Percentiles rank a stretch among this genome's conserved stretches.
These are phyloP conservation scores for Tragulus kanchil DNA, from an alignment of 2,113 vertebrate genomes.

Conservation along the genomic window DNA sequence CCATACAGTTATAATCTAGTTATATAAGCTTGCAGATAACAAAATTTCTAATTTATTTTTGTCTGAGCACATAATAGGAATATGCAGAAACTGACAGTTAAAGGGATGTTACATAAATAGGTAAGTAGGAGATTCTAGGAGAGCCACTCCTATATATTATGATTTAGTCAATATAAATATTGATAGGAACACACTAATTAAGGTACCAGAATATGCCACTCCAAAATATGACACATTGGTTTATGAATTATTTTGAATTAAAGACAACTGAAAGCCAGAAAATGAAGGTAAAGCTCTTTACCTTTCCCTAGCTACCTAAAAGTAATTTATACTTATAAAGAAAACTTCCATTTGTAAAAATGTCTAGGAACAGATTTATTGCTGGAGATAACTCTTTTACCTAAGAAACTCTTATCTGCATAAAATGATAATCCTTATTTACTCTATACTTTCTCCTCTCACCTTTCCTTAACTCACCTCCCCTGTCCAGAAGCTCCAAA, in stretches of 20 bases:
- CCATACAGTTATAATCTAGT: not conserved
- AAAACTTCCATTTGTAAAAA: not conserved
- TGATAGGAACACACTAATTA: not conserved
- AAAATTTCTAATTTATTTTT: not conserved
- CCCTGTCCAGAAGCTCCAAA: not conserved
- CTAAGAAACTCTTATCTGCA: not conserved
- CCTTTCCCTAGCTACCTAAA: not conserved
- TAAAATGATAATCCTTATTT: not conserved
- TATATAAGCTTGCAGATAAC: not conserved
- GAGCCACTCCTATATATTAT: not conserved
- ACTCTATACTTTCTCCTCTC: not conserved
- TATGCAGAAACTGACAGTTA: not conserved
- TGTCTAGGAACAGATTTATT: not conserved
- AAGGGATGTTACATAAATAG: not conserved
- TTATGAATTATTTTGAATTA: not conserved
- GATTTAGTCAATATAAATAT: conserved; percentile 6
- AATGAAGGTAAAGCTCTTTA: not conserved
- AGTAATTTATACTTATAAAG: not conserved
- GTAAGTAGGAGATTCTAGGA: not conserved
- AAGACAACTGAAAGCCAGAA: not conserved
- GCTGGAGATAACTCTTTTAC: not conserved
- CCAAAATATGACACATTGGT: not conserved
- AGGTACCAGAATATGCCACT: not conserved
- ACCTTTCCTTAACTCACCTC: not conserved
- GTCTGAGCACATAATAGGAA: not conserved